Evolutionary conservation across 30 jellyfish, hydroid and myxozoan species (phyloP), one percentile per base, ranked within the genome.

Genomic region (Sanderia malayensis): DNA sequence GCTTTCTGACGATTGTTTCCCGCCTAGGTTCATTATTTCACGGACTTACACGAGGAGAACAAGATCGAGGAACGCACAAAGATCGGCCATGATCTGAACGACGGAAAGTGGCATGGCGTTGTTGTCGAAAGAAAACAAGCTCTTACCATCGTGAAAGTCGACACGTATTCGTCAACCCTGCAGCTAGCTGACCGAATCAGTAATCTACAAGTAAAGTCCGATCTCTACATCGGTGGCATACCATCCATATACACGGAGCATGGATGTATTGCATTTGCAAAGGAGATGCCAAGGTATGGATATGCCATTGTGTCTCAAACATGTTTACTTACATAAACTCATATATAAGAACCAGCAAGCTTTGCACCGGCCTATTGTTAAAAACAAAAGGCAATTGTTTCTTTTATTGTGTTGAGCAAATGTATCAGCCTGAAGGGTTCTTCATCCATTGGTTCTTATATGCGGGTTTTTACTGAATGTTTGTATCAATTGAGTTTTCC

Each of bases 101-200:
- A 76, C 28, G 87, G 87, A 11, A 27, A 61, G 15, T 76, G 79
- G 87, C 87, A 76, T 76, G 80, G 80, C 1, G 45, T 76, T n/a
- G 61, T 21, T 25, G 55, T 76, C 15, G 87, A 76, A 23, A 22
- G 87, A 46, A 76, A 22, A 49, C 79, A 75, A 6, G 76, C 79
- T 11, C 1, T 24, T 2, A 76, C 80, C 22, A 20, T 62, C 0
- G 22, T 76, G 22, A 76, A 61, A 61, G 87, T 76, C 18, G 87
- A 76, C 61, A n/a, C 53, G 17, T 62, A 76, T 20, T 21, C 78
- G 2, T 7, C 72, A 11, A 60, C 80, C 13, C 63, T 76, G 46
- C 58, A 46, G 10, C 52, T 76, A 1, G 72, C 79, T 34, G 87
- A 61, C 44, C 28, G 49, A 24, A 63, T 61, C 37, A 76, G 79